Conservation (phyloP, 2,113 vertebrate species). For the Acanthochromis polyacanthus region DNA sequence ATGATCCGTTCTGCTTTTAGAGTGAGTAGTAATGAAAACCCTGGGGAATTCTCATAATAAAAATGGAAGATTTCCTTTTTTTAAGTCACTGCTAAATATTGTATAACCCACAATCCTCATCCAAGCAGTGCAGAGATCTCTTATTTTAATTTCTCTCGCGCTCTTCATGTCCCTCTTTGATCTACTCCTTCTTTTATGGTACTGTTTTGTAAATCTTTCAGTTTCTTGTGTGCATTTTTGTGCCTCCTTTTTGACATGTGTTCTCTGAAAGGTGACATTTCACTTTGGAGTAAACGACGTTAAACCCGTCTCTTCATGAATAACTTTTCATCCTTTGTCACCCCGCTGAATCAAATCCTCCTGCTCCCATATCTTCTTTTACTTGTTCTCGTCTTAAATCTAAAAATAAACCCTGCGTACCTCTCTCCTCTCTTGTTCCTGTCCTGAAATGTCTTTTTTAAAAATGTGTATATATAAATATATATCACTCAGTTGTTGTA, state of each 20-base stretch:
- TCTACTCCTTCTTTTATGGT: not conserved
- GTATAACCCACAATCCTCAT: not conserved
- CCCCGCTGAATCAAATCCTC: conserved; percentile 27
- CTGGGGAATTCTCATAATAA: not conserved
- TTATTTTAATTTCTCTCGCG: not conserved
- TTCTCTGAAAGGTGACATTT: not conserved
- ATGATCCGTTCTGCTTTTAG: conserved; percentile 17
- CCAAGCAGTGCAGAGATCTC: not conserved
- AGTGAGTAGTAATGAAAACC: conserved; percentile 19
- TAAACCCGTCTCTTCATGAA: conserved; percentile 11
- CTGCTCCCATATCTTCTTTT: not conserved
- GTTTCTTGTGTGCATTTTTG: not conserved
- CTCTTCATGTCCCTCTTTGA: not conserved
- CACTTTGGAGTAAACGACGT: conserved; percentile 3
- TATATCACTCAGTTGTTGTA: not conserved
- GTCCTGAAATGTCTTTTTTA: not conserved
- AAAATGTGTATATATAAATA: too few relatives aligned
- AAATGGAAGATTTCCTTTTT: not conserved
- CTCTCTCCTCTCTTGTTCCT: not conserved
- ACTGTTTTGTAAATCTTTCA: not conserved
- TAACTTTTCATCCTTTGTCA: conserved; percentile 15
- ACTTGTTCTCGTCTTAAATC: conserved; percentile 19
- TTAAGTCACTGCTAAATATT: not conserved
- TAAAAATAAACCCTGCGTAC: conserved; percentile 27
- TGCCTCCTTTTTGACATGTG: not conserved